Evolutionary conservation across 2,113 vertebrate species (phyloP), one percentile per base, ranked within the genome.

Genomic region (Podocnemis expansa): DNA sequence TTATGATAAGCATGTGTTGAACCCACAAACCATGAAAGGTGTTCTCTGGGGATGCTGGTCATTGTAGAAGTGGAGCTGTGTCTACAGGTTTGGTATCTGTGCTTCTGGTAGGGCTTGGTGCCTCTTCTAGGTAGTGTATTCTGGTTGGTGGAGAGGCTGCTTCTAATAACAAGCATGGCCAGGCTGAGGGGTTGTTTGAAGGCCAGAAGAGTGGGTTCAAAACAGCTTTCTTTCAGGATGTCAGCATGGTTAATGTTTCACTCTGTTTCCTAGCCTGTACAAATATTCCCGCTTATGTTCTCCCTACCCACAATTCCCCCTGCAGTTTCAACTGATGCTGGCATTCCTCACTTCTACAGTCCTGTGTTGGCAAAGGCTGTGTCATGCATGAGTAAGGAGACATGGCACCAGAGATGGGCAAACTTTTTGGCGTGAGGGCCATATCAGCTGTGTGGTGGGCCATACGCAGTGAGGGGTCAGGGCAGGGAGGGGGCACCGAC

Each of bases 351-450:
- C 7, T 52, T 89, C n/a, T 82, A 73, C 52, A 85, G 24, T 2
- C 3, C 14, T 2, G 3, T 4, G 41, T 58, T 17, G 13, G 0
- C 0, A 12, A 34, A 2, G 1, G 16, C 5, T 86, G 10, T 54
- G 73, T 45, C 1, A 34, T 0, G 5, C n/a, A n/a, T n/a, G n/a
- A n/a, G 10, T 16, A 9, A n/a, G 84, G 80, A 89, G 79, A 13
- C 19, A 10, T 5, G 14, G 47, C 47, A 47, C 10, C 47, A 47
- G 47, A 10, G 47, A 47, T 47, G 47, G 47, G 47, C 47, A 47
- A 47, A 47, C 47, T 47, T 47, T 47, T 47, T 47, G 47, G 47
- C 47, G 7, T 47, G 47, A 47, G 47, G 47, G 47, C 47, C 47
- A 47, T 47, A 47, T 47, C 47, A 47, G 47, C 47, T 47, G 47